Conservation (phyloP, 2,797 vertebrate genomes). For the Manis javanica region DNA sequence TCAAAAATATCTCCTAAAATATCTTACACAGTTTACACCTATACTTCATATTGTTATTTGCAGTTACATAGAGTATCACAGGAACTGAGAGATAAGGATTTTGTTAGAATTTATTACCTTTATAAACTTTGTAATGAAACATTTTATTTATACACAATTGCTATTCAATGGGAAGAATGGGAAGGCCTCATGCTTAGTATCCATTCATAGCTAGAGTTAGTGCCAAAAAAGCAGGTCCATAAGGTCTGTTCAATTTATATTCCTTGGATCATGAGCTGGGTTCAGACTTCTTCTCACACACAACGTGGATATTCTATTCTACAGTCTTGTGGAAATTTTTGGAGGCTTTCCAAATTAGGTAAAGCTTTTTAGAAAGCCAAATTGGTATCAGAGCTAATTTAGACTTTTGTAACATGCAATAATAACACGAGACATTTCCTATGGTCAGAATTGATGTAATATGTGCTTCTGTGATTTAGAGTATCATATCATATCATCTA, state of each 20-base stretch:
- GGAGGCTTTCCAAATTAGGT: background rate
- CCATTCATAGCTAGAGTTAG: background rate
- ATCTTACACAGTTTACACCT: background rate
- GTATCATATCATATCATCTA: background rate
- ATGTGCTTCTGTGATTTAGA: background rate
- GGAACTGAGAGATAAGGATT: background rate
- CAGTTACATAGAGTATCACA: background rate
- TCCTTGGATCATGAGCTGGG: background rate
- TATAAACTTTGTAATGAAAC: background rate
- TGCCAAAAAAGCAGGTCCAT: background rate
- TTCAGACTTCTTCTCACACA: background rate
- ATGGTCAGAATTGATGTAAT: background rate
- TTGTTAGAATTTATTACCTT: background rate
- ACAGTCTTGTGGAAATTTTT: background rate
- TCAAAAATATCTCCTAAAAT: background rate
- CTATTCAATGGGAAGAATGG: background rate
- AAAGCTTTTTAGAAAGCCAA: background rate
- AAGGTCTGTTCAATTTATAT: background rate
- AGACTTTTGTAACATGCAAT: background rate
- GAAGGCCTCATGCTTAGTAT: background rate
- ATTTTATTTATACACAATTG: background rate
- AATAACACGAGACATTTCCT: background rate
- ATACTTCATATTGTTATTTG: background rate
- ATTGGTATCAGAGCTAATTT: constrained; percentile 7
- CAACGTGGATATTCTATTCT: background rate